Evolutionary conservation across 2,888 invertebrate genomes (phyloP).

Genomic region (Drosophila parthenogenetica): DNA sequence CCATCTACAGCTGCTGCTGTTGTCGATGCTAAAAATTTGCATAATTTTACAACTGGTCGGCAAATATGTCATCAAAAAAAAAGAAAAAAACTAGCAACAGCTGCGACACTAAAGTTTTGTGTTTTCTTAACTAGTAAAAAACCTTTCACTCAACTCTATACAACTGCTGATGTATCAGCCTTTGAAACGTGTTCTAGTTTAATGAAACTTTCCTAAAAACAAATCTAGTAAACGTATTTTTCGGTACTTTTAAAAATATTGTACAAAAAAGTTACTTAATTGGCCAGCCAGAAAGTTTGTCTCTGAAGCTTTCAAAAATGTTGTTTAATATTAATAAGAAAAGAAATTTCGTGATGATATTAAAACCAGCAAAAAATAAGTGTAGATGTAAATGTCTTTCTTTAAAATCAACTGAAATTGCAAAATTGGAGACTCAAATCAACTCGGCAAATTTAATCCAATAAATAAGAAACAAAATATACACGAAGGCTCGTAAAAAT

Average conservation of each 20-base stretch:
- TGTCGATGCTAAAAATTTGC: slow-evolving; percentile 39
- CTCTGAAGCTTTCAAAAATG: background rate
- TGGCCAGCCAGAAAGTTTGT: slow-evolving; percentile 5
- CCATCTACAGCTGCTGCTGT: slow-evolving; percentile 36
- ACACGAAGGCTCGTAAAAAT: background rate
- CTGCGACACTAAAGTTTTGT: slow-evolving; percentile 40
- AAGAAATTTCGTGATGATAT: background rate
- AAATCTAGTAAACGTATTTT: slow-evolving; percentile 12
- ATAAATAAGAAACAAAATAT: slow-evolving; percentile 25
- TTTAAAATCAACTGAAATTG: too few species aligned
- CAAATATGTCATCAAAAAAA: slow-evolving; percentile 47
- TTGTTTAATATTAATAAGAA: slow-evolving; percentile 1
- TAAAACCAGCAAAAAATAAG: too few species aligned
- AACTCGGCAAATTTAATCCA: slow-evolving; percentile 9
- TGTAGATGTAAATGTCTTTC: too few species aligned
- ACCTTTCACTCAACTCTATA: slow-evolving; percentile 16
- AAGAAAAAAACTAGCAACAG: slow-evolving; percentile 42
- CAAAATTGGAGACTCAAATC: background rate
- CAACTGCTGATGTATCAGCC: slow-evolving; percentile 7
- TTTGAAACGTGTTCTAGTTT: slow-evolving; percentile 13
- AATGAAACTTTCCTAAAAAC: slow-evolving; percentile 7
- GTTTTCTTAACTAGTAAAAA: slow-evolving; percentile 8
- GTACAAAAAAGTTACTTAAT: slow-evolving; percentile 26
- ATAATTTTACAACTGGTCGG: slow-evolving; percentile 49
- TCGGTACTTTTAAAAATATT: slow-evolving; percentile 15